Percentiles rank a stretch among this genome's conserved stretches.
These are phyloP conservation scores for Alsophila aescularia DNA, from an alignment of 2,888 invertebrate species.

Conservation along the genomic window DNA sequence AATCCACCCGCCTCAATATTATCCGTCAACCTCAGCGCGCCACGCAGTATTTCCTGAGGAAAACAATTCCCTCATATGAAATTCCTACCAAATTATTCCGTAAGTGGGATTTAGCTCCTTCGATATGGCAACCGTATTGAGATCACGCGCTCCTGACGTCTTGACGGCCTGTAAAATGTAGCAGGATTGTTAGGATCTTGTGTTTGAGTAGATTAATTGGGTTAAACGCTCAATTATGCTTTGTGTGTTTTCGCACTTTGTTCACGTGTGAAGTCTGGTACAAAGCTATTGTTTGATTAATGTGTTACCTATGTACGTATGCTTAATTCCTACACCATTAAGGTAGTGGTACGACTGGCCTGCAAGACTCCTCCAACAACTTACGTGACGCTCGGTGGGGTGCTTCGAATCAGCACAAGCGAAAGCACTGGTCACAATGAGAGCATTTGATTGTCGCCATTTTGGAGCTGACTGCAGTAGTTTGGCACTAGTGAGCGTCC, in stretches of 20 bases:
- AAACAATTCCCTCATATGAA: constrained; percentile 42
- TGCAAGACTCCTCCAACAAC: too few species aligned
- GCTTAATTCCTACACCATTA: too few species aligned
- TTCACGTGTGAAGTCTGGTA: too few species aligned
- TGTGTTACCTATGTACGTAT: too few species aligned
- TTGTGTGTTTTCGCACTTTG: neutral
- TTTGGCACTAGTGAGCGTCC: too few species aligned
- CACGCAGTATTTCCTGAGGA: constrained; percentile 26
- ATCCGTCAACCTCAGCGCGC: constrained; percentile 33
- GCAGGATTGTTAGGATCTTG: neutral
- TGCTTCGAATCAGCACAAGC: too few species aligned
- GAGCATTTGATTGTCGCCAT: too few species aligned
- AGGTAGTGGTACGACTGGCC: too few species aligned
- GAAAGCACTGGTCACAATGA: too few species aligned
- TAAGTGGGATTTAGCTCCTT: constrained; percentile 36
- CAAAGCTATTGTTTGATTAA: too few species aligned
- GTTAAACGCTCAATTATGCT: neutral
- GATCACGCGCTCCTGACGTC: constrained; percentile 24
- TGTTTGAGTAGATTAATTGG: constrained; percentile 10
- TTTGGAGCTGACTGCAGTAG: too few species aligned
- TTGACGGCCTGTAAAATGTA: constrained; percentile 26
- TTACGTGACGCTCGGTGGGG: too few species aligned
- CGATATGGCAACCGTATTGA: constrained; percentile 31
- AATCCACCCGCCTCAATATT: constrained; percentile 31
- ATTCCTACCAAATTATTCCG: constrained; percentile 40